phyloP scores from a whole-genome alignment of 2,113 vertebrate genomes.

The Sus scrofa region DNA sequence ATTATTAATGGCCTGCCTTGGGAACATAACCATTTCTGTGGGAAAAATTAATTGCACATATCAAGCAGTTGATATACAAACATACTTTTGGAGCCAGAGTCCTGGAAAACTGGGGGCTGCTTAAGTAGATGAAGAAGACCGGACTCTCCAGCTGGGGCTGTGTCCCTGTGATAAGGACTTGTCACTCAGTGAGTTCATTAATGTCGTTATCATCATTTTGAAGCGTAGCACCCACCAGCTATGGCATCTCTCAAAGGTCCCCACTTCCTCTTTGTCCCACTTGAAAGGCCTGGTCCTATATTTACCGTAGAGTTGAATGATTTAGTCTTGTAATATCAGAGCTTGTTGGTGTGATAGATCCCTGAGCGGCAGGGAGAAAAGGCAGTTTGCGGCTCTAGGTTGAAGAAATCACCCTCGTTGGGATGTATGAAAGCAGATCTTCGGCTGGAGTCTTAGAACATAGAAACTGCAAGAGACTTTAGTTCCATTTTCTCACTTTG shows the following conservation, averaged over 20 bases:
- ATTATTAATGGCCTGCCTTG: neutral
- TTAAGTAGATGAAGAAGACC: neutral
- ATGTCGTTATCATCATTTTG: neutral
- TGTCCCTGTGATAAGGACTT: neutral
- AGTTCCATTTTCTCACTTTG: neutral
- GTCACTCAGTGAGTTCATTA: neutral
- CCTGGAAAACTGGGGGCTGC: neutral
- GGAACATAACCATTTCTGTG: constrained; percentile 26
- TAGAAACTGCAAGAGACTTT: neutral
- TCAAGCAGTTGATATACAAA: constrained; percentile 4
- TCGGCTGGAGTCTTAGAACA: neutral
- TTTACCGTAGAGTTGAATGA: neutral
- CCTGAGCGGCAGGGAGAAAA: neutral
- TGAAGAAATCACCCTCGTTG: neutral
- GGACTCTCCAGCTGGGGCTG: neutral
- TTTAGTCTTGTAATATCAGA: neutral
- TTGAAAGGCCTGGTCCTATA: neutral
- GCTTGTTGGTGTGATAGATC: neutral
- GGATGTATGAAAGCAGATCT: neutral
- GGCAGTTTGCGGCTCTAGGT: neutral
- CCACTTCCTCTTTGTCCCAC: neutral
- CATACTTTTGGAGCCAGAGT: constrained; percentile 6
- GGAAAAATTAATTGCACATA: constrained; percentile 15
- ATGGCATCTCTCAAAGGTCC: neutral
- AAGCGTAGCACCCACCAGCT: neutral